A percentile compares a stretch with the other conserved stretches of the same genome.
phyloP scores from a whole-genome alignment of 2,888 invertebrate genomes.

The Nomada ruficornis region DNA sequence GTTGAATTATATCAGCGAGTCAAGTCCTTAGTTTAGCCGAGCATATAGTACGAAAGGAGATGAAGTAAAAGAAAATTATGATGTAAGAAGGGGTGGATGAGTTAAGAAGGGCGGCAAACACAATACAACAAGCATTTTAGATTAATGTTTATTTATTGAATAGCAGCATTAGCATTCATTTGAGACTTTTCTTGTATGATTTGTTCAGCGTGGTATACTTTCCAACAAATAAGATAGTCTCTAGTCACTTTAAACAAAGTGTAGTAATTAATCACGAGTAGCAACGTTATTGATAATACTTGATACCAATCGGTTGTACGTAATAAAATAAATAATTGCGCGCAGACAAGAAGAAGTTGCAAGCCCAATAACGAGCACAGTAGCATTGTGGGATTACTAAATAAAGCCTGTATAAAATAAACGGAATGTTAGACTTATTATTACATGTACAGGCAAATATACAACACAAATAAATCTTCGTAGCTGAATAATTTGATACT shows the following conservation, averaged over 20 bases:
- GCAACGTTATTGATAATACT: slow-evolving; percentile 92
- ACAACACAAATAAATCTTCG: neutral
- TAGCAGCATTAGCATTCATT: slow-evolving; percentile 48
- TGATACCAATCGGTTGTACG: slow-evolving; percentile 96
- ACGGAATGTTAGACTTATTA: slow-evolving; percentile 18
- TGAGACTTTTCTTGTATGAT: slow-evolving; percentile 88
- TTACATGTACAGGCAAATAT: neutral
- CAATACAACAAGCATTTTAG: neutral
- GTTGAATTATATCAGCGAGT: no score
- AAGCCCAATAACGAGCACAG: slow-evolving; percentile 90
- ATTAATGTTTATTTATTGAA: slow-evolving; percentile 61
- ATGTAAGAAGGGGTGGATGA: no score
- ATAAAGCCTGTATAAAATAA: slow-evolving; percentile 89
- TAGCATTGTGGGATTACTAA: slow-evolving; percentile 93
- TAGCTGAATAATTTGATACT: neutral
- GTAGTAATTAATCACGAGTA: slow-evolving; percentile 96
- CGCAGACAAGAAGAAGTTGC: slow-evolving; percentile 89
- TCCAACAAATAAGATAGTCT: slow-evolving; percentile 94
- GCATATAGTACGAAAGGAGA: no score
- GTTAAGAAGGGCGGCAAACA: neutral
- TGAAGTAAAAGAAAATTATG: no score
- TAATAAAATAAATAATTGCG: slow-evolving; percentile 92
- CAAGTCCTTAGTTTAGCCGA: no score
- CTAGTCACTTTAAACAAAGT: slow-evolving; percentile 95
- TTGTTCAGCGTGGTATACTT: slow-evolving; percentile 91